Evolutionary conservation across 2,113 vertebrate species (phyloP), one percentile per base, ranked within the genome.

Genomic region (Cochlearius cochlearius): DNA sequence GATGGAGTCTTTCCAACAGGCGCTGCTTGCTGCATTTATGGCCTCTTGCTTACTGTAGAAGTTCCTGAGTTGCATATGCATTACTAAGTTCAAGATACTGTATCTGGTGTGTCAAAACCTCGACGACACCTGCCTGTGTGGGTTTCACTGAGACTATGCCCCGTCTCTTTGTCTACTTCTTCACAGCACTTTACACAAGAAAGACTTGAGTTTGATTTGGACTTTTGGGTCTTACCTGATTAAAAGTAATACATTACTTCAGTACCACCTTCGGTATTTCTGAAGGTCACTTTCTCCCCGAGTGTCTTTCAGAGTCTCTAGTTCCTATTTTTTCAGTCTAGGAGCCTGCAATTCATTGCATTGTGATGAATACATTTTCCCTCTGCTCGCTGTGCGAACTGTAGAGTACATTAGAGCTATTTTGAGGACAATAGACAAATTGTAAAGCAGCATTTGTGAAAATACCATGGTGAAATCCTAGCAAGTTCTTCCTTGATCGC

Each of bases 61-160:
- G 52, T 38, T 88, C 26, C 56, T 23, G 11, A 11, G 41, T 14
- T 73, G 8, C 11, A 8, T 9, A 11, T 23, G 30, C 16, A 11
- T 66, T 53, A 8, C 23, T 30, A 8, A 69, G 13, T 41, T 69
- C 34, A 41, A 76, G 62, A 13, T 10, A 29, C 4, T n/a, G 4
- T 20, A 32, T 4, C 34, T 29, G 5, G 2, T 52, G 58, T 13
- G 25, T 38, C 58, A 72, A 55, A 91, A 27, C 18, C 26, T 52
- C 43, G 38, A 0, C 0, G 2, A 32, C 25, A 64, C 12, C 47
- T 87, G 41, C 12, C 18, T 30, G 2, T 4, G 12, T 19, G 25
- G 52, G 25, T 43, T 75, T 58, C 60, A 32, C 62, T 49, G 59
- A 45, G 11, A 59, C 8, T 18, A 4, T n/a, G 26, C 11, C 12